phyloP scores from a whole-genome alignment of 2,888 invertebrate species.

The Tetropium fuscum region DNA sequence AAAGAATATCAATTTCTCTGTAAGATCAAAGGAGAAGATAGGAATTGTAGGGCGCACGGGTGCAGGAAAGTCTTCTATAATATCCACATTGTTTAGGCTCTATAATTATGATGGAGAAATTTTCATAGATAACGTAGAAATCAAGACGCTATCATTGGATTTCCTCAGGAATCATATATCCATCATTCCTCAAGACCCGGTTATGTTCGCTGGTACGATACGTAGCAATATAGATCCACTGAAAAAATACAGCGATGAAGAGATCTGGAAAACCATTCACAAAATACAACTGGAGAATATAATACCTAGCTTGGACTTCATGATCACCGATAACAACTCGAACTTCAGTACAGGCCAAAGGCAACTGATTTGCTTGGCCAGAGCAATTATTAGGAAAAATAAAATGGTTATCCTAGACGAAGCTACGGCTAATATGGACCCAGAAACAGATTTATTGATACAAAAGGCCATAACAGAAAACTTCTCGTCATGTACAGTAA shows the following conservation, averaged over 20 bases:
- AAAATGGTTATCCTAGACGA: constrained; percentile 70
- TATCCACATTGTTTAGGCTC: constrained; percentile 81
- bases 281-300: constrained; percentile 62
- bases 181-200: constrained; percentile 69
- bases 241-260: constrained; percentile 48
- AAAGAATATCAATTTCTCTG: constrained; percentile 74
- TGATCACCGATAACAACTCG: constrained; percentile 45
- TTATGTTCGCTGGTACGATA: constrained; percentile 70
- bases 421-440: constrained; percentile 71
- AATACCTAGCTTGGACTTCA: constrained; percentile 55
- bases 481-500: constrained; percentile 68
- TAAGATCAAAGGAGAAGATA: constrained; percentile 77
- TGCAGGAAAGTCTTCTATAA: constrained; percentile 83
- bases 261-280: constrained; percentile 54
- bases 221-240: constrained; percentile 61
- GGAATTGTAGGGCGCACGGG: constrained; percentile 87
- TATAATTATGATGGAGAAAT: constrained; percentile 83
- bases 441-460: constrained; percentile 68
- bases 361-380: constrained; percentile 70
- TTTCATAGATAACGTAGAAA: constrained; percentile 58
- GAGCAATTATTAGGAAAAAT: constrained; percentile 68
- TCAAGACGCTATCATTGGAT: constrained; percentile 65
- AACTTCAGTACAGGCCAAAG: constrained; percentile 64
- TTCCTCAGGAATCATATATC: constrained; percentile 65
- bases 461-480: constrained; percentile 68